Evolutionary conservation across 2,888 invertebrate species (phyloP).

Genomic region (Hoplodrina blanda): DNA sequence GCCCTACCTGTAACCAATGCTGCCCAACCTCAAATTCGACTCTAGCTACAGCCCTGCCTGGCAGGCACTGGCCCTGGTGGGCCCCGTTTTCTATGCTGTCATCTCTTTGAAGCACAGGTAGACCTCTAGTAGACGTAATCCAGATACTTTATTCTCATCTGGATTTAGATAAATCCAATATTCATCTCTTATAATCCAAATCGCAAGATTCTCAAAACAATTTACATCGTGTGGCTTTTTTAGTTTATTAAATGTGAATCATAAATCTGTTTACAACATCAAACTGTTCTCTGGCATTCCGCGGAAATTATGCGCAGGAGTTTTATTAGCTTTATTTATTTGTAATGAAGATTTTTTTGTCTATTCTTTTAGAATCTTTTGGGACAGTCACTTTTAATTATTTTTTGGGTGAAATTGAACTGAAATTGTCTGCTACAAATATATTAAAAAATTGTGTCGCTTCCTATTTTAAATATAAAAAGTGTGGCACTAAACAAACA

Average conservation of each 20-base stretch:
- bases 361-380: background rate
- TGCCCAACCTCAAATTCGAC: too few species aligned
- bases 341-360: background rate
- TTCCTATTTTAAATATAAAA: constrained; percentile 33
- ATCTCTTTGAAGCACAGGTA: too few species aligned
- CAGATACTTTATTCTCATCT: background rate
- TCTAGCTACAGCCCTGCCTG: too few species aligned
- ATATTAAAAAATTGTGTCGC: constrained; percentile 6
- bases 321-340: constrained; percentile 16
- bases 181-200: background rate
- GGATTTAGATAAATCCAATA: background rate
- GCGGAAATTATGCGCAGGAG: constrained; percentile 39
- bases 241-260: constrained; percentile 25
- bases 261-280: constrained; percentile 52
- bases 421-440: background rate
- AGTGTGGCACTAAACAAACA: constrained; percentile 62
- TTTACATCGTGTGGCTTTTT: constrained; percentile 29
- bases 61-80: too few species aligned
- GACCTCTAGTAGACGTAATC: background rate
- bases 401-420: background rate
- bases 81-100: too few species aligned
- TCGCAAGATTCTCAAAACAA: constrained; percentile 7
- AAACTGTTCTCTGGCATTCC: constrained; percentile 32
- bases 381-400: background rate
- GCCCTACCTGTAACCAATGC: too few species aligned